These are phyloP conservation scores for Illadopsis cleaveri DNA, from an alignment of 2,113 vertebrate species.

Conservation along the genomic window DNA sequence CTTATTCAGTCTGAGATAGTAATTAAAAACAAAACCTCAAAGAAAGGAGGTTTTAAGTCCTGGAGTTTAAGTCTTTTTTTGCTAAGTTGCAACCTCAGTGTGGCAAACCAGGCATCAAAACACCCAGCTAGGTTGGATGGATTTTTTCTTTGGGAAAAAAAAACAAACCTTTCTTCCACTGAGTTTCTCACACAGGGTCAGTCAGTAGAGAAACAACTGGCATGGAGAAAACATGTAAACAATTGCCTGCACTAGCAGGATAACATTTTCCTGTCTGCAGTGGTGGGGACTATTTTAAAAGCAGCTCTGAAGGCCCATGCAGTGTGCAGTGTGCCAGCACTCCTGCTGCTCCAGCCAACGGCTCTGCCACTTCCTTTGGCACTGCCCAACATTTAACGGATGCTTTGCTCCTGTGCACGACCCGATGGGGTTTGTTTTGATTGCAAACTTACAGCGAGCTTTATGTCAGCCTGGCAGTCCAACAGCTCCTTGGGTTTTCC, in stretches of 20 bases:
- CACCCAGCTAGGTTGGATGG: not conserved
- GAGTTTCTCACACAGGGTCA: not conserved
- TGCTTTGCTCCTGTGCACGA: not conserved
- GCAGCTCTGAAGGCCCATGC: not conserved
- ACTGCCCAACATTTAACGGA: not conserved
- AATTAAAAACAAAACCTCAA: conserved; percentile 14
- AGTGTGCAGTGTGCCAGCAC: not conserved
- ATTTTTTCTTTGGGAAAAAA: not conserved
- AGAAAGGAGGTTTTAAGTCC: not conserved
- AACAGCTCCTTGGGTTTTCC: not conserved
- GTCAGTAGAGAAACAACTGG: not conserved
- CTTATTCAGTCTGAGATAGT: not conserved
- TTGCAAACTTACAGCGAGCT: not conserved
- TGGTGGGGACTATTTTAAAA: not conserved
- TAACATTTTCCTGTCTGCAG: conserved; percentile 26
- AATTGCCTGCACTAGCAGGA: not conserved
- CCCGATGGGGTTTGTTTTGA: not conserved
- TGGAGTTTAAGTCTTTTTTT: not conserved
- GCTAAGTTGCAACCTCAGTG: not conserved
- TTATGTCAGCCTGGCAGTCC: not conserved
- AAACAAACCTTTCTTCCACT: not conserved
- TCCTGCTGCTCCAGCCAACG: conserved; percentile 30
- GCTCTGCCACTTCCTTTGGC: conserved; percentile 36
- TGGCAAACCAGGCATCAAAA: not conserved
- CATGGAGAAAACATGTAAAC: not conserved